Evolutionary conservation across 2,888 invertebrate species (phyloP).

Genomic region (Leptinotarsa haldemani): DNA sequence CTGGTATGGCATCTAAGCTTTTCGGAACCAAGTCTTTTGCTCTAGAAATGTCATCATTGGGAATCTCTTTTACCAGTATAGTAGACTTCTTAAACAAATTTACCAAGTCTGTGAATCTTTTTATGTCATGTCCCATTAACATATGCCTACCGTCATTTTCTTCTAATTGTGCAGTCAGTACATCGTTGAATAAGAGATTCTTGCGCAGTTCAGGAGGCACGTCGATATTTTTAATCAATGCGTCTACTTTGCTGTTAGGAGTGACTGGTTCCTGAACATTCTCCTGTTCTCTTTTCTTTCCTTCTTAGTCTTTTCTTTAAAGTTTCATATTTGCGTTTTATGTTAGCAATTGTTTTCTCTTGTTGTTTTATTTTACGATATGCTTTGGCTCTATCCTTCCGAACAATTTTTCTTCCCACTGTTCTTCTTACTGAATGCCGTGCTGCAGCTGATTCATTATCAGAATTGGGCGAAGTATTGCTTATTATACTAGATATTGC

Average conservation of each 20-base stretch:
- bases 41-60: constrained; percentile 3
- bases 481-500: no score
- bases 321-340: not conserved
- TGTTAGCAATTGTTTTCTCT: not conserved
- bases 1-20: constrained; percentile 8
- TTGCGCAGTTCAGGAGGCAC: not conserved
- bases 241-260: not conserved
- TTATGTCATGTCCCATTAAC: not conserved
- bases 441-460: not conserved
- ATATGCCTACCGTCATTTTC: constrained; percentile 42
- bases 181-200: not conserved
- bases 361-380: not conserved
- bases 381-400: no score
- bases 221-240: not conserved
- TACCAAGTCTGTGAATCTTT: constrained; percentile 23
- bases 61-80: constrained; percentile 7
- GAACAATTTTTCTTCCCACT: not conserved
- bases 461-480: not conserved
- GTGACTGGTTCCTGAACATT: not conserved
- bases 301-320: not conserved
- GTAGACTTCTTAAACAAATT: constrained; percentile 22
- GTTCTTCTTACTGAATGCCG: not conserved
- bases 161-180: not conserved
- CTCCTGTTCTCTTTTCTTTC: not conserved
- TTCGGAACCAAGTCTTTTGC: not conserved